Base-by-base conservation (phyloP, 2,113 vertebrate genomes). In the Psammodynastes pulverulentus region DNA sequence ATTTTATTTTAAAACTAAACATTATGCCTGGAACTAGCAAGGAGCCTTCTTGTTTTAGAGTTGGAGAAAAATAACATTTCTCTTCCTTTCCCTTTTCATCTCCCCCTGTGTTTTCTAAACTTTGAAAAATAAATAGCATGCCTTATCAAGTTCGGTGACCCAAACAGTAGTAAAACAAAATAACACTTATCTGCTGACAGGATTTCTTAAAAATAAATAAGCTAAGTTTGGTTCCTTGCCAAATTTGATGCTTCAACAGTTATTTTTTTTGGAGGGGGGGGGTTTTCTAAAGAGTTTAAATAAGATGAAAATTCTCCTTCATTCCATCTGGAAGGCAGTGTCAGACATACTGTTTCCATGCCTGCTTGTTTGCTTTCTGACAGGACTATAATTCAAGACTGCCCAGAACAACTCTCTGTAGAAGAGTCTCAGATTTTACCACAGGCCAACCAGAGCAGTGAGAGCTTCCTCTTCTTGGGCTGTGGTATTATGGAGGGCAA, bases 41-140 rank as follows among this genome's bases (percentile, higher is more conserved):
- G 91, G 88, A n/a, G 90, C 91, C 84, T n/a, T 96, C 93, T 94
- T 94, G 90, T 94, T 94, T 95, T 87, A 90, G 62, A 51, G 91
- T 92, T 94, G 93, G 91, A 94, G 51, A 49, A 96, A 96, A 96
- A 95, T 94, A 95, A 94, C 93, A 86, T 54, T 9, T 45, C 34
- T 10, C 91, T 93, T 86, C 56, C 89, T 84, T 94, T 95, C 58
- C 89, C 9, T 0, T 52, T 94, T 96, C 93, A 90, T 92, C 94
- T 91, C 93, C 91, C 95, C 95, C 92, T 91, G 91, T 95, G 93
- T 96, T 96, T 94, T 92, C 62, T n/a, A 92, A 94, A 90, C 92
- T 95, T 95, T 92, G 95, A 94, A 92, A 89, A 91, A 86, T 86
- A 96, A 97, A 97, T 95, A 96, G 95, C 95, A 91, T 93, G 95